phyloP scores from a whole-genome alignment of 1,140 invertebrate species.

The Drosophila guanche region DNA sequence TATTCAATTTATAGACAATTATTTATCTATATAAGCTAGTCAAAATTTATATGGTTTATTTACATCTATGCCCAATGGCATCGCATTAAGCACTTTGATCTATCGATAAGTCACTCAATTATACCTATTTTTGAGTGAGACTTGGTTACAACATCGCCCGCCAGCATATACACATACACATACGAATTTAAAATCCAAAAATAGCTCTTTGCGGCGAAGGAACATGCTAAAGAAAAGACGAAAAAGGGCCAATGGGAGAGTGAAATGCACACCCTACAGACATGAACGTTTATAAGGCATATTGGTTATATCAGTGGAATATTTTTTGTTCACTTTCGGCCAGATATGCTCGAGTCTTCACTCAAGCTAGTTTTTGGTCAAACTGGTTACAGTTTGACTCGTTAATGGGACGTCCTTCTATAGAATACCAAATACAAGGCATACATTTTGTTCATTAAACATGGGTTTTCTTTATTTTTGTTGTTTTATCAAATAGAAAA shows the following conservation, averaged over 20 bases:
- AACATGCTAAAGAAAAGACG: conserved; percentile 8
- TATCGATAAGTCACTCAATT: conserved; percentile 30
- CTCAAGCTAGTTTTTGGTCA: too few relatives aligned
- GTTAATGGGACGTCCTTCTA: too few relatives aligned
- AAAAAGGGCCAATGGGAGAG: conserved; percentile 24
- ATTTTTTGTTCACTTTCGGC: too few relatives aligned
- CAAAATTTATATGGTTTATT: too few relatives aligned
- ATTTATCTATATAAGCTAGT: too few relatives aligned
- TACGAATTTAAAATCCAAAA: conserved; percentile 44
- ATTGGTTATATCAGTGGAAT: neutral
- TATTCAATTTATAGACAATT: too few relatives aligned
- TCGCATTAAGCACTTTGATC: neutral
- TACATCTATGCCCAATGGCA: too few relatives aligned
- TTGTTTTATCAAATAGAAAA: conserved; percentile 42
- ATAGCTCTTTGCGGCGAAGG: conserved; percentile 40
- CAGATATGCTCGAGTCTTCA: too few relatives aligned
- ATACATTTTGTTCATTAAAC: conserved; percentile 44
- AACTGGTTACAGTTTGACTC: too few relatives aligned
- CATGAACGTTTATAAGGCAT: neutral
- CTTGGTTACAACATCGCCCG: conserved; percentile 6
- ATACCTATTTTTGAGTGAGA: conserved; percentile 3
- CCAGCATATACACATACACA: conserved; percentile 18
- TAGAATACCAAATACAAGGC: neutral
- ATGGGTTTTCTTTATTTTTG: conserved; percentile 51
- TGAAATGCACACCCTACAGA: conserved; percentile 32